phyloP scores from a whole-genome alignment of 1,140 invertebrate genomes.

The Helicoverpa zea region DNA sequence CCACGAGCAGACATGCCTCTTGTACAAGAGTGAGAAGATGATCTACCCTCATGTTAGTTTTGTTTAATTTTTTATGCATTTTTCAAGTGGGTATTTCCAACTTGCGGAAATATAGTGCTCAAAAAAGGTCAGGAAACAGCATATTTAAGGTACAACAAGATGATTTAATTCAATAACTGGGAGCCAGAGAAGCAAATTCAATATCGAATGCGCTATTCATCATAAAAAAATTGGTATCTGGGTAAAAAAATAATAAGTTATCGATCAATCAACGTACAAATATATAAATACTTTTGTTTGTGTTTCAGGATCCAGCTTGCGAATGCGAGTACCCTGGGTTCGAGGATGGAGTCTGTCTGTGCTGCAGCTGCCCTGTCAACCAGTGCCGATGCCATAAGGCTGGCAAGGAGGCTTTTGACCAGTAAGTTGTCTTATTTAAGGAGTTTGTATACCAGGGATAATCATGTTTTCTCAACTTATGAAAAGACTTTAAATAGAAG shows the following conservation, averaged over 20 bases:
- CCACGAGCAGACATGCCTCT: conserved; percentile 68
- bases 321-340: conserved; percentile 59
- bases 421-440: conserved; percentile 60
- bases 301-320: conserved; percentile 59
- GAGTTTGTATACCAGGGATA: too few species aligned
- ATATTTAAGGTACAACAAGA: too few species aligned
- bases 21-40: conserved; percentile 71
- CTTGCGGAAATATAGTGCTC: too few species aligned
- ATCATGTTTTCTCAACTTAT: too few species aligned
- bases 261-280: too few species aligned
- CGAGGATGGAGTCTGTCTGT: conserved; percentile 63
- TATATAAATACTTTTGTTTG: not conserved
- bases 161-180: too few species aligned
- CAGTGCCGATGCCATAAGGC: conserved; percentile 71
- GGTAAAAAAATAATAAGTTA: not conserved
- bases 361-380: conserved; percentile 65
- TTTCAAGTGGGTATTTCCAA: too few species aligned
- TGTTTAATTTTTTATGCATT: not conserved
- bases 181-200: too few species aligned
- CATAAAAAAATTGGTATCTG: not conserved
- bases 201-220: too few species aligned
- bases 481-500: too few species aligned
- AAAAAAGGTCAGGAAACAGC: too few species aligned
- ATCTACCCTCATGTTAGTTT: conserved; percentile 66
- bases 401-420: conserved; percentile 70